Evolutionary conservation across 2,797 vertebrate genomes (phyloP).

Genomic region (Protonibea diacanthus): DNA sequence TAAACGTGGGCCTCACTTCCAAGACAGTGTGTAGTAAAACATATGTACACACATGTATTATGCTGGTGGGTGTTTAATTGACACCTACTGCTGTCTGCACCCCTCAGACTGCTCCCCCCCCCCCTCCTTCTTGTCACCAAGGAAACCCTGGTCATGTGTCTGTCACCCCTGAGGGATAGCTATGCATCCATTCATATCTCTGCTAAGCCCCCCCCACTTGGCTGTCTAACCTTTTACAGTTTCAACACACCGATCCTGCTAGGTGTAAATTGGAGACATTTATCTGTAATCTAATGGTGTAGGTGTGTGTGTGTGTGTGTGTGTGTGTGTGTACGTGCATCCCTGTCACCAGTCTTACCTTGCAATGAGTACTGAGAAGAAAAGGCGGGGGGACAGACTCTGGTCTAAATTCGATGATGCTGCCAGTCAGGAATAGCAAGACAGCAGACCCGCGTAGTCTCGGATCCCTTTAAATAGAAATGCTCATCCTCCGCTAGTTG

Average conservation of each 20-base stretch:
- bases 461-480: slow-evolving; percentile 77
- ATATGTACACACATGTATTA: neutral
- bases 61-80: slow-evolving; percentile 3
- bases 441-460: slow-evolving; percentile 63
- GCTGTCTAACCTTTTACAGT: slow-evolving; percentile 19
- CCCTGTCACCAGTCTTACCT: slow-evolving; percentile 65
- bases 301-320: slow-evolving; percentile 1
- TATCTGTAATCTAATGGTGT: slow-evolving; percentile 4
- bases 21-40: neutral
- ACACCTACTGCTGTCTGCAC: slow-evolving; percentile 16
- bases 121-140: slow-evolving; percentile 45
- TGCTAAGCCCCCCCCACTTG: slow-evolving; percentile 21
- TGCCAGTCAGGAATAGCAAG: slow-evolving; percentile 68
- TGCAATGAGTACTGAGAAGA: slow-evolving; percentile 48
- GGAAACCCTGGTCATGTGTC: slow-evolving; percentile 47
- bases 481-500: slow-evolving; percentile 61
- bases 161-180: slow-evolving; percentile 31
- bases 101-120: slow-evolving; percentile 20
- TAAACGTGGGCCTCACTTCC: slow-evolving; percentile 9
- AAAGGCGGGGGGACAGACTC: slow-evolving; percentile 48
- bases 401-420: slow-evolving; percentile 60
- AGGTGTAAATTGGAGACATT: slow-evolving; percentile 8
- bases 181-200: slow-evolving; percentile 36
- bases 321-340: slow-evolving; percentile 1
- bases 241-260: slow-evolving; percentile 2